A percentile compares a stretch with the other conserved stretches of the same genome.
These are phyloP conservation scores for Pelecanus crispus DNA, from an alignment of 2,113 vertebrate genomes.

Conservation along the genomic window DNA sequence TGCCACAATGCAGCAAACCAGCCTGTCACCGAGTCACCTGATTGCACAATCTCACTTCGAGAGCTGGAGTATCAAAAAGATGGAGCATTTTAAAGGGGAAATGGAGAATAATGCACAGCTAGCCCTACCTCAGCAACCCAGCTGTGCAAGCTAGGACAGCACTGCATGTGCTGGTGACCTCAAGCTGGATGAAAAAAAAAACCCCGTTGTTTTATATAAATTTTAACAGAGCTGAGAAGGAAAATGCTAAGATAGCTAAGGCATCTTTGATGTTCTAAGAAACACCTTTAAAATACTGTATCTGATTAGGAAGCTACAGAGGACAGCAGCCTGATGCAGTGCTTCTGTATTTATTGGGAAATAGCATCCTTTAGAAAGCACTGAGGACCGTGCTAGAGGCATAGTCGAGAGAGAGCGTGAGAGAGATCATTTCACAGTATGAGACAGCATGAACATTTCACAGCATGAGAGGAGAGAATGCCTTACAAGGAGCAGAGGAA, in stretches of 20 bases:
- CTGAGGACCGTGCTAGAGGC: background rate
- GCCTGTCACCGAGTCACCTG: constrained; percentile 48
- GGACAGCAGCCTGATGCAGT: background rate
- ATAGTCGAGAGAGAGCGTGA: background rate
- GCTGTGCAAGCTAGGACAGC: background rate
- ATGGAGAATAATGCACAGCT: background rate
- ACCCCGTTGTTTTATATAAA: background rate
- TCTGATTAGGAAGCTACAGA: background rate
- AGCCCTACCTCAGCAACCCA: background rate
- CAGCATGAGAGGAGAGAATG: background rate
- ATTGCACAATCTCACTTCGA: constrained; percentile 3
- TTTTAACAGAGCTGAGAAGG: background rate
- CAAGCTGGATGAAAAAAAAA: background rate
- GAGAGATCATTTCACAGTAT: constrained; percentile 31
- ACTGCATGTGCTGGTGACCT: background rate
- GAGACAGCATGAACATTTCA: constrained; percentile 24
- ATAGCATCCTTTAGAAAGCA: background rate
- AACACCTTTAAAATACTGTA: background rate
- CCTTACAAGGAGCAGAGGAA: constrained; percentile 10
- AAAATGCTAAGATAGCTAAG: background rate
- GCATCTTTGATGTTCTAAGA: background rate
- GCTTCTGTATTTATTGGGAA: constrained; percentile 5
- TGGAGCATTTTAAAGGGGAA: constrained; percentile 62
- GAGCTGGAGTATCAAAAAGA: constrained; percentile 5
- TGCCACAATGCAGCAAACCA: constrained; percentile 54